Base-by-base conservation (phyloP, 2,797 vertebrate species). In the Typhlichthys eigenmanni region DNA sequence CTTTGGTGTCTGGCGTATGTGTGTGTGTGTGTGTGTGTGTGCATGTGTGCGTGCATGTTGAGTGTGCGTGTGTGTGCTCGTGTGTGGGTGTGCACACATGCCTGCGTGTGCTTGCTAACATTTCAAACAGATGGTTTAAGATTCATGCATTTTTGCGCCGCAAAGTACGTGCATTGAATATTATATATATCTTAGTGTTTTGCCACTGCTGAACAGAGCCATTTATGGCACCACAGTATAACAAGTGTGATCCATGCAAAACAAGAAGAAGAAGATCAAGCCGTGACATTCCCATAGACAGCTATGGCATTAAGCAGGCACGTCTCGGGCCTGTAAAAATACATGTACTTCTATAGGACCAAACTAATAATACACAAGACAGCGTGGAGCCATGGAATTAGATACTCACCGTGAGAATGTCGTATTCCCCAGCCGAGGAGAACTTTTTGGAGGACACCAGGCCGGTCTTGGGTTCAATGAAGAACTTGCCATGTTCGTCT, bases 381-480 rank as follows among this genome's bases (percentile, higher is more conserved):
- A 1, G 5, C 5, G 54, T 4, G 5, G 32, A 5, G 6, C 2
- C n/a, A 9, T 47, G 19, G n/a, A 8, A 57, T 12, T 9, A 14
- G 52, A 72, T 29, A 93, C 96, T 95, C 79, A 99, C 98, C 13
- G 97, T 95, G 48, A 99, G 95, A 58, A 99, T 99, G 87, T 99
- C 95, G 1, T 99, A 99, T 77, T 98, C 96, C 66, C 93, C 95
- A 1, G 96, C 95, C 34, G 92, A 93, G 13, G 95, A 99, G 80
- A 92, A 91, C 84, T 96, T 98, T 85, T 96, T 98, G 51, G 96
- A 97, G 0, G 95, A 99, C 79, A 99, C 97, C 62, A 96, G 76
- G 45, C 98, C 98, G 0, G 96, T 99, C 90, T 97, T 99, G 0
- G 98, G 97, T 69, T 99, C 98, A 12, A 99, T 98, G 14, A 98